These are phyloP conservation scores for Habroteleia sp. DNA, from an alignment of 2,888 invertebrate genomes.

Conservation along the genomic window DNA sequence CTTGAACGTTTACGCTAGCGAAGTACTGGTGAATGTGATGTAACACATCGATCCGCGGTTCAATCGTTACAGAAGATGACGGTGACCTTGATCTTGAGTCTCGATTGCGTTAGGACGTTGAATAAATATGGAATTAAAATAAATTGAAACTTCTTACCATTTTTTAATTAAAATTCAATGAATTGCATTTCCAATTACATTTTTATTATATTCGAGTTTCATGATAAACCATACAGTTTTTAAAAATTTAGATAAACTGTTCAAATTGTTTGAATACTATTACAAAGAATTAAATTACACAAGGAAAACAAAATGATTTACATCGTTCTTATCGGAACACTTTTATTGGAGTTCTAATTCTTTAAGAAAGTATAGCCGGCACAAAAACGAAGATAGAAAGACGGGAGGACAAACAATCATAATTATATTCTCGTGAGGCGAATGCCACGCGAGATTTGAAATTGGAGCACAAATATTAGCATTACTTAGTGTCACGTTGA, in stretches of 20 bases:
- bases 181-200: no score
- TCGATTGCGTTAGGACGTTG: slow-evolving; percentile 67
- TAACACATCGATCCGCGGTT: slow-evolving; percentile 69
- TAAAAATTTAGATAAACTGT: no score
- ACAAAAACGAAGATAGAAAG: background rate
- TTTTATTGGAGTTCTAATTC: slow-evolving; percentile 1
- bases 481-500: slow-evolving; percentile 36
- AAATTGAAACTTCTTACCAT: no score
- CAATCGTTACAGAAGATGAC: slow-evolving; percentile 69
- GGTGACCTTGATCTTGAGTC: slow-evolving; percentile 75
- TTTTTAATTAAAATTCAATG: no score
- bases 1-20: slow-evolving; percentile 64
- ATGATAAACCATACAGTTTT: no score
- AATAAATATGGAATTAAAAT: slow-evolving; percentile 4
- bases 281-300: no score
- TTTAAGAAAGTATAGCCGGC: slow-evolving; percentile 1
- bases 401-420: slow-evolving; percentile 25
- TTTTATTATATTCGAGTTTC: no score
- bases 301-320: no score
- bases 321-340: no score
- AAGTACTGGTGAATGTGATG: slow-evolving; percentile 66
- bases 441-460: slow-evolving; percentile 30
- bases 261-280: no score
- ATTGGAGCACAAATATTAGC: slow-evolving; percentile 56
- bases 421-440: slow-evolving; percentile 10